phyloP scores from a whole-genome alignment of 2,113 vertebrate species.

The Mirza zaza region DNA sequence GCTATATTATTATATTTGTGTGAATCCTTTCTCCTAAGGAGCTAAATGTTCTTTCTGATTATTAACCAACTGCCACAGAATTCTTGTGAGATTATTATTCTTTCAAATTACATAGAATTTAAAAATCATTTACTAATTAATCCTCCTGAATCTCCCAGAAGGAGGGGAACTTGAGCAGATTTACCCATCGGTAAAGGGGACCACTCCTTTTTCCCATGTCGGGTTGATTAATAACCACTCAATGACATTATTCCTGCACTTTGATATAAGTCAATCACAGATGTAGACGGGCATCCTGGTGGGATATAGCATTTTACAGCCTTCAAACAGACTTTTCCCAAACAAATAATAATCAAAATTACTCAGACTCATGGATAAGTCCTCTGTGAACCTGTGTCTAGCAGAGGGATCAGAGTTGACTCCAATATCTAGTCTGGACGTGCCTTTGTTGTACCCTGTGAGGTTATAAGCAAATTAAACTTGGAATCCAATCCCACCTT shows the following conservation, averaged over 20 bases:
- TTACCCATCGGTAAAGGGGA: neutral
- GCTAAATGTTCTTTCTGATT: conserved; percentile 45
- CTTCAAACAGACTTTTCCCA: neutral
- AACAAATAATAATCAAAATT: neutral
- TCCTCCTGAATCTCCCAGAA: neutral
- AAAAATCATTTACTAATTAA: conserved; percentile 48
- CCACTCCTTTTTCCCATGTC: neutral
- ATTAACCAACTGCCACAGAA: conserved; percentile 52
- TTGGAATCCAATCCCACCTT: neutral
- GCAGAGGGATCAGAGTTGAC: neutral
- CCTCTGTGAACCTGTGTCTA: neutral
- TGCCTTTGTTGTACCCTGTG: neutral
- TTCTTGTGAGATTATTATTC: conserved; percentile 29
- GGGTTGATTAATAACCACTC: neutral
- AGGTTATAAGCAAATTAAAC: neutral
- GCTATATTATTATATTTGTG: conserved; percentile 47
- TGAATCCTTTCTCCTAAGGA: conserved; percentile 45
- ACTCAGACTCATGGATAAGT: neutral
- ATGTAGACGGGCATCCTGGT: neutral
- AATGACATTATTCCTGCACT: neutral
- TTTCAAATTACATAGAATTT: conserved; percentile 44
- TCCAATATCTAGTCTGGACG: neutral
- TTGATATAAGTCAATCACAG: neutral
- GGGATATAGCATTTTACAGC: neutral
- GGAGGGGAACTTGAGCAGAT: neutral